Base-by-base conservation (phyloP, 2,113 vertebrate species). In the Taurulus bubalis region DNA sequence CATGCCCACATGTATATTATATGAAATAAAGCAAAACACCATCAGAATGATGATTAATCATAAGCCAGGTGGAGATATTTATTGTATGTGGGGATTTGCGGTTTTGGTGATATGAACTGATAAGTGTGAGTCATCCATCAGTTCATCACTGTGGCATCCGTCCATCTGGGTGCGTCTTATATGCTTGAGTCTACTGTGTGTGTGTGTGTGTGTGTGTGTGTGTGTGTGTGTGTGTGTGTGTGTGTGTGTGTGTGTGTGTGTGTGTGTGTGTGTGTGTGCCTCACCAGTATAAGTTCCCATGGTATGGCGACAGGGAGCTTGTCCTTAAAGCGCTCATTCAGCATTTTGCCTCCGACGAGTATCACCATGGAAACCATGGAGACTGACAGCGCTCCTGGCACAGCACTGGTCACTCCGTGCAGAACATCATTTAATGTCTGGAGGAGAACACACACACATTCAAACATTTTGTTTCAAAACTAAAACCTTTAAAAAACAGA, bases 121-220 rank as follows among this genome's bases (percentile, higher is more conserved):
- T 89, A 85, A 90, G 45, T 49, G 75, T 89, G 86, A 92, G 65
- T 89, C 85, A 89, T 71, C 75, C n/a, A 51, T 69, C 47, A 89
- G 65, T 74, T 86, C 69, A 78, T 85, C 82, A 85, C 65, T 53
- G 80, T 79, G 75, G 87, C 82, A 85, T 88, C 84, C 80, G 62
- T 88, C 82, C 75, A 90, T 80, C 79, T 88, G 85, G 81, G 71
- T 68, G 55, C 66, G 74, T 82, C 40, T 77, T 58, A 67, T 84
- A 75, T 68, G 34, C 53, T 79, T 77, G 69, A 84, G 68, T 89
- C 40, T 76, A 45, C 59, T 71, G 15, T 15, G 75, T 55, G 26
- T 69, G 55, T 79, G 71, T 60, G 63, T 47, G 73, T 47, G 18
- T 30, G 49, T 77, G 75, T 60, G 26, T 69, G 55, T 79, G 71